phyloP scores from a whole-genome alignment of 2,888 invertebrate species.

The Drosophila siamana region DNA sequence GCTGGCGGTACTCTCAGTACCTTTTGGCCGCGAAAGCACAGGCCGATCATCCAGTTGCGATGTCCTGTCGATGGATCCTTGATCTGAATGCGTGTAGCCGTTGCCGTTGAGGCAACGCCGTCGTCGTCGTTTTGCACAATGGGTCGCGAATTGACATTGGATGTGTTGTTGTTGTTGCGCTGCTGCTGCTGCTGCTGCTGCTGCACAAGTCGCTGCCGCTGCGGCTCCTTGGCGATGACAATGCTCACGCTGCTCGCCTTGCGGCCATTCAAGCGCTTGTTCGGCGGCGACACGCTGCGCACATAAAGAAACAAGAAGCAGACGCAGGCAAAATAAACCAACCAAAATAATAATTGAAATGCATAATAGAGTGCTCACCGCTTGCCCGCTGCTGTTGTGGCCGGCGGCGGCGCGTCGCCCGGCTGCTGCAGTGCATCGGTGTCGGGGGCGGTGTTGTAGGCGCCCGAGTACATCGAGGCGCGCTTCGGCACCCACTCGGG shows the following conservation, averaged over 20 bases:
- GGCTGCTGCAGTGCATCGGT: conserved; percentile 80
- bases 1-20: conserved; percentile 85
- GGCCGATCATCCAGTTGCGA: conserved; percentile 79
- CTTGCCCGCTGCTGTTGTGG: conserved; percentile 36
- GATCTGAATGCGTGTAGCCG: conserved; percentile 51
- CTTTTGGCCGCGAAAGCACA: conserved; percentile 85
- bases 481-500: conserved; percentile 84
- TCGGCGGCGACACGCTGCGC: conserved; percentile 73
- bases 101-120: conserved; percentile 27
- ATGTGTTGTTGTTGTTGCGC: conserved; percentile 49
- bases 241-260: conserved; percentile 67
- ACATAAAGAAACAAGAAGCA: too few species aligned
- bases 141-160: not conserved
- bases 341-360: too few species aligned
- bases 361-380: conserved; percentile 55
- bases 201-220: conserved; percentile 44
- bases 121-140: conserved; percentile 6
- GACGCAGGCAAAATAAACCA: too few species aligned
- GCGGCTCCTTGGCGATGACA: conserved; percentile 65
- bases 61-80: conserved; percentile 55
- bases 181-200: conserved; percentile 20
- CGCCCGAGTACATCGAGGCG: conserved; percentile 84
- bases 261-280: conserved; percentile 65
- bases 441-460: conserved; percentile 84
- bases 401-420: conserved; percentile 59